Conservation (phyloP, 2,113 vertebrate species). For the Pterocles gutturalis region DNA sequence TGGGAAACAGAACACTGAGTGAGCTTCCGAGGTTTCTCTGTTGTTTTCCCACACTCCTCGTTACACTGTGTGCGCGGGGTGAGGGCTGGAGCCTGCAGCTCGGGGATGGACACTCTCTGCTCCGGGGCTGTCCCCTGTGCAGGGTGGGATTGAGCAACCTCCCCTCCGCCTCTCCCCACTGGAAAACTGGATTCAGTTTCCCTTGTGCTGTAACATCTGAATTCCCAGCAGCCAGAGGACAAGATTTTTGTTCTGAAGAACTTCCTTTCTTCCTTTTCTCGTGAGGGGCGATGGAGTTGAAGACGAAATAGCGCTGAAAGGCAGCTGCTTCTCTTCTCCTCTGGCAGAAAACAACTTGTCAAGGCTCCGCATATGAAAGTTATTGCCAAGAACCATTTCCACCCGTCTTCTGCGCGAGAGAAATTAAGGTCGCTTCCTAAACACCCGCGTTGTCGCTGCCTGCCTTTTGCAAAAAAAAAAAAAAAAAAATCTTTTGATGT, state of each 20-base stretch:
- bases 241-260: not conserved
- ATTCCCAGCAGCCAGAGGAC: constrained; percentile 37
- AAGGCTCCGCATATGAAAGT: not conserved
- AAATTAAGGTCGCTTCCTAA: constrained; percentile 33
- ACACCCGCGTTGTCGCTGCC: not conserved
- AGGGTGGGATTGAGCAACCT: not conserved
- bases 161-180: not conserved
- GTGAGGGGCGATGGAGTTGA: constrained; percentile 1
- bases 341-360: constrained; percentile 1
- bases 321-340: constrained; percentile 63
- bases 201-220: not conserved
- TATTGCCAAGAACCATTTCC: not conserved
- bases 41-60: not conserved
- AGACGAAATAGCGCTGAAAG: constrained; percentile 62
- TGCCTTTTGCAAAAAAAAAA: not conserved
- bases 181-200: constrained; percentile 22
- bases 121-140: not conserved
- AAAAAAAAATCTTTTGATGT: not conserved
- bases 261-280: constrained; percentile 51
- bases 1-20: not conserved
- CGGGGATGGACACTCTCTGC: not conserved
- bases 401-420: not conserved
- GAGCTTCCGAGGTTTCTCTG: not conserved
- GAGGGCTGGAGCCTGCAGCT: not conserved
- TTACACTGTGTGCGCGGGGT: not conserved